phyloP scores from a whole-genome alignment of 2,888 invertebrate genomes.

The Bellardia pandia region DNA sequence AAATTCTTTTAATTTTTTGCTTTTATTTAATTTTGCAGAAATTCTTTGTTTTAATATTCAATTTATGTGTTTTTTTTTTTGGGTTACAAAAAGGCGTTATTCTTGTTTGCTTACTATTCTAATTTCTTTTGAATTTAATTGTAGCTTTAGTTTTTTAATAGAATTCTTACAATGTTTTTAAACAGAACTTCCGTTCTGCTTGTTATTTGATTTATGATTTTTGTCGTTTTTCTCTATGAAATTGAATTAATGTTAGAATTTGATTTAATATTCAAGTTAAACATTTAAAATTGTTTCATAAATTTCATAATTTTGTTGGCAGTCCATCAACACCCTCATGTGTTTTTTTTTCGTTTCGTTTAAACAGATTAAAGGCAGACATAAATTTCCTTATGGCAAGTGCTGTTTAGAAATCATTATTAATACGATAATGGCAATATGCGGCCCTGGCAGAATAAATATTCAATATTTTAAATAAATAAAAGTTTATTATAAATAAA shows the following conservation, averaged over 20 bases:
- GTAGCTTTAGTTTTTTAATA: neutral
- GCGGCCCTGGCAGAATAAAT: neutral
- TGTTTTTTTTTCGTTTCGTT: constrained; percentile 14
- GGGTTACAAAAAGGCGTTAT: constrained; percentile 41
- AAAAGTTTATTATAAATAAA: too few species aligned
- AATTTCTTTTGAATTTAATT: constrained; percentile 5
- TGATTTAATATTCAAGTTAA: constrained; percentile 37
- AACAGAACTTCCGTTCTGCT: constrained; percentile 39
- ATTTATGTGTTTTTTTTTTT: neutral
- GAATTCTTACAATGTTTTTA: constrained; percentile 2
- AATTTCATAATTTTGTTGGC: constrained; percentile 50
- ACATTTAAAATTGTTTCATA: constrained; percentile 43
- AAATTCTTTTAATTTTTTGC: constrained; percentile 13
- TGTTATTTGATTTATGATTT: constrained; percentile 29
- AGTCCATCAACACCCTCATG: constrained; percentile 50
- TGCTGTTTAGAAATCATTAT: constrained; percentile 31
- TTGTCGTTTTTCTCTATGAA: constrained; percentile 9
- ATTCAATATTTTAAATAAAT: too few species aligned
- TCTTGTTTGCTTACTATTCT: neutral
- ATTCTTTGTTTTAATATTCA: neutral
- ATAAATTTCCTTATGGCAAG: constrained; percentile 29
- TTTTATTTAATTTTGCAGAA: neutral
- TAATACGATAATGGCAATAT: neutral
- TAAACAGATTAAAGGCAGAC: constrained; percentile 54
- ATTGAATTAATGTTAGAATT: constrained; percentile 46